Percentiles rank a stretch among this genome's conserved stretches.
Evolutionary conservation across 2,113 vertebrate species (phyloP).

Genomic region (Budorcas taxicolor): DNA sequence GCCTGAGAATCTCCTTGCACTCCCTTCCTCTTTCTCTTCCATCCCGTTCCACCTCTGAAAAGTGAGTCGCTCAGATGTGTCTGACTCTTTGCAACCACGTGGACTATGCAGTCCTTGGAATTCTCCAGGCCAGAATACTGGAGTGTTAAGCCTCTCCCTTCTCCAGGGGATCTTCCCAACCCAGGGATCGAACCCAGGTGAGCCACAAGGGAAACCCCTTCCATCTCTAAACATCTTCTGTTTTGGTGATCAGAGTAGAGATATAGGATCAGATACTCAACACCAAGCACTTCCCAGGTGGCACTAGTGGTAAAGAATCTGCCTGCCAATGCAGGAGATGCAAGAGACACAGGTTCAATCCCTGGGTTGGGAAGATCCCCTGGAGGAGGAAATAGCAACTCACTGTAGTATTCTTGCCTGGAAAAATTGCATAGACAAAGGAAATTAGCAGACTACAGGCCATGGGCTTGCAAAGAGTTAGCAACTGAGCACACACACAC

Average conservation of each 20-base stretch:
- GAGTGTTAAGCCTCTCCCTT: background rate
- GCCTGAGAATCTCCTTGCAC: background rate
- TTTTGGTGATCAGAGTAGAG: background rate
- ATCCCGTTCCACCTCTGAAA: background rate
- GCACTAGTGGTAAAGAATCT: background rate
- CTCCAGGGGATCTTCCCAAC: background rate
- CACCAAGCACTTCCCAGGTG: background rate
- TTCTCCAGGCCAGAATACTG: background rate
- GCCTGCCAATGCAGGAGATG: background rate
- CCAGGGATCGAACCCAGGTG: background rate
- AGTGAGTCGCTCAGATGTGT: fast-evolving
- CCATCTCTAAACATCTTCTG: background rate
- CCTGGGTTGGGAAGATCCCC: background rate
- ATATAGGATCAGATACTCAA: background rate
- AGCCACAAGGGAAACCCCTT: background rate
- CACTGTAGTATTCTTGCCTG: background rate
- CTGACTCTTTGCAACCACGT: background rate
- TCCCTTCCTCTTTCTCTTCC: background rate
- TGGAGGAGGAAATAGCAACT: background rate
- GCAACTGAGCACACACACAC: background rate
- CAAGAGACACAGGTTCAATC: background rate
- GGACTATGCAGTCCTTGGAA: background rate
- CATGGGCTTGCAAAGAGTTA: background rate
- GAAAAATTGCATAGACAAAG: background rate
- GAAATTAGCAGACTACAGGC: background rate